Conservation (phyloP, 2,888 invertebrate genomes). For the Cabera pusaria region DNA sequence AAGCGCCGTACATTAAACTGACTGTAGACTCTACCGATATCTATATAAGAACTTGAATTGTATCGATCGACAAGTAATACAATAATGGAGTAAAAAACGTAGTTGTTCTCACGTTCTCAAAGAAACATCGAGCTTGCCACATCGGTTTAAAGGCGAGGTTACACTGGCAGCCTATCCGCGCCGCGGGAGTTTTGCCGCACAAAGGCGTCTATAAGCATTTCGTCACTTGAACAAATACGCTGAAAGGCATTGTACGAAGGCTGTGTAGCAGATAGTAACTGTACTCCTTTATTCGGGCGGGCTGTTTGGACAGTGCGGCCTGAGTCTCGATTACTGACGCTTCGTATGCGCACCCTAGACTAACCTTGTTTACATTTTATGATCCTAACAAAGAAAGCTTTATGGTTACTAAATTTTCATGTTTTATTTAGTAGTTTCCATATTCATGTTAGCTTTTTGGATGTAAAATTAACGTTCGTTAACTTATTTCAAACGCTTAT, state of each 20-base stretch:
- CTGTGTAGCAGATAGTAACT: constrained; percentile 59
- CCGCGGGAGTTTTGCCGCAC: constrained; percentile 57
- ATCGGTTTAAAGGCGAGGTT: constrained; percentile 40
- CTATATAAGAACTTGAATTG: constrained; percentile 27
- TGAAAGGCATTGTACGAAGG: constrained; percentile 64
- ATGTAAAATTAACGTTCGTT: no score
- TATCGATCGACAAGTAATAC: constrained; percentile 14
- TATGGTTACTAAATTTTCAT: no score
- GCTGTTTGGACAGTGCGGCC: constrained; percentile 63
- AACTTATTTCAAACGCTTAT: no score
- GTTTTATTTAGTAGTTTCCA: no score
- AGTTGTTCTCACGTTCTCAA: constrained; percentile 33
- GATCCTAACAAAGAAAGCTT: constrained; percentile 7
- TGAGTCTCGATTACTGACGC: constrained; percentile 65
- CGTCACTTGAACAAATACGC: constrained; percentile 66
- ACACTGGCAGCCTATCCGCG: constrained; percentile 36
- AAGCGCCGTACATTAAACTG: constrained; percentile 23
- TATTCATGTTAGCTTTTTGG: no score
- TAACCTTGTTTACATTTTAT: no score
- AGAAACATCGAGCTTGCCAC: constrained; percentile 39
- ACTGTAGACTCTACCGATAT: constrained; percentile 40
- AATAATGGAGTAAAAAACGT: constrained; percentile 41
- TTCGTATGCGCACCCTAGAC: constrained; percentile 34
- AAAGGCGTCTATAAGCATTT: constrained; percentile 64
- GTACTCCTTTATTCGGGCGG: constrained; percentile 57